These are phyloP conservation scores for Onychorhynchus coronatus DNA, from an alignment of 2,113 vertebrate species.

Conservation along the genomic window DNA sequence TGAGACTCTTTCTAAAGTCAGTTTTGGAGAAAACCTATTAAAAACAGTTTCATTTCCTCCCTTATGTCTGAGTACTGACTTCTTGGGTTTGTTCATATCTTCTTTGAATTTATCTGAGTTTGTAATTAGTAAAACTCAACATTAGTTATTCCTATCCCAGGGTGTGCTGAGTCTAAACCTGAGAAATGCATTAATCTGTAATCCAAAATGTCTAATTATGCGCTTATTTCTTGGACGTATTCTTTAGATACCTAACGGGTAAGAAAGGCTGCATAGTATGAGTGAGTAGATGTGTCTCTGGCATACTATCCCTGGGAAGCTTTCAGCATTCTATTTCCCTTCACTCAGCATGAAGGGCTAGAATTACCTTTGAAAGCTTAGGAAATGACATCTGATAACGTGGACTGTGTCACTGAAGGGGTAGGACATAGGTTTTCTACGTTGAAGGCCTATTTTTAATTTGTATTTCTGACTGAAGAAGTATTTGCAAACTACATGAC, in stretches of 20 bases:
- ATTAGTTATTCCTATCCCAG: not conserved
- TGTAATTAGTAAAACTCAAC: not conserved
- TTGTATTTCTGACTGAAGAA: not conserved
- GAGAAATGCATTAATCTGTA: not conserved
- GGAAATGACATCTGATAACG: not conserved
- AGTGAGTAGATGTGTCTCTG: not conserved
- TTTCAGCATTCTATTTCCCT: not conserved
- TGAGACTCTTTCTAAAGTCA: not conserved
- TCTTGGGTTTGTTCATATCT: not conserved
- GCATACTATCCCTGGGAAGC: accelerated
- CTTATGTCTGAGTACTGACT: not conserved
- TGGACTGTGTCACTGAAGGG: not conserved
- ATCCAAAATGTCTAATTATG: not conserved
- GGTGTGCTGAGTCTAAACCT: not conserved
- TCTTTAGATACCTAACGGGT: not conserved
- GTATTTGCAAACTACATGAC: not conserved
- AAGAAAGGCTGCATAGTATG: not conserved
- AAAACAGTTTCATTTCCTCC: not conserved
- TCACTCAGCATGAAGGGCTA: not conserved
- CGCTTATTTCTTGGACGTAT: not conserved
- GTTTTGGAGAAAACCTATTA: not conserved
- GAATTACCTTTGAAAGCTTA: not conserved
- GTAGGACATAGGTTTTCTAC: accelerated
- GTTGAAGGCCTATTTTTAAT: accelerated
- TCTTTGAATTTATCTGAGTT: not conserved